A percentile compares a stretch with the other conserved stretches of the same genome.
Evolutionary conservation across 2,113 vertebrate genomes (phyloP).

Genomic region (Oophaga pumilio): DNA sequence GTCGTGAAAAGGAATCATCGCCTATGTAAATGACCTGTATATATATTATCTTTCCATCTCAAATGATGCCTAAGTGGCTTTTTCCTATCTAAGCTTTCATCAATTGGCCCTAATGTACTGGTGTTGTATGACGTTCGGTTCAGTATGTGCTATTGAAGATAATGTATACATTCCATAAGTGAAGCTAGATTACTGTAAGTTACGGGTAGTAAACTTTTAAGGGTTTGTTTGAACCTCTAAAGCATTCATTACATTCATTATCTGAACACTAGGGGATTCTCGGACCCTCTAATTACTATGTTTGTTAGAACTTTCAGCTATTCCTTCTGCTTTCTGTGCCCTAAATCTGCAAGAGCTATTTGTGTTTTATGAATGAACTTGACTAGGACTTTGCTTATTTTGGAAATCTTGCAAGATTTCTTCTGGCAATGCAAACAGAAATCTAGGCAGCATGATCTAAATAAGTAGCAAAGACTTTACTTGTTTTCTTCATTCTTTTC

Average conservation of each 20-base stretch:
- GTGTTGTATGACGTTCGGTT: slow-evolving; percentile 15
- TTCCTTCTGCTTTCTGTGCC: slow-evolving; percentile 5
- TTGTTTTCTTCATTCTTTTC: background rate
- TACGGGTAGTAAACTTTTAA: background rate
- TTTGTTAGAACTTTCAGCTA: slow-evolving; percentile 21
- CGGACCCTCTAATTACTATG: slow-evolving; percentile 6
- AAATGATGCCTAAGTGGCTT: background rate
- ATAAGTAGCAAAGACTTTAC: slow-evolving; percentile 11
- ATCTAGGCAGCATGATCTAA: slow-evolving; percentile 37
- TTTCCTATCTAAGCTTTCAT: background rate
- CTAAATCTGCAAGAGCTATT: slow-evolving; percentile 35
- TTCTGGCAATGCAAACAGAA: slow-evolving; percentile 41
- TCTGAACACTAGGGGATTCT: background rate
- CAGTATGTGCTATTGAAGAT: background rate
- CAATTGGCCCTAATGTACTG: background rate
- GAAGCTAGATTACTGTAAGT: slow-evolving; percentile 3
- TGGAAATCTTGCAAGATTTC: slow-evolving; percentile 46
- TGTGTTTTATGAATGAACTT: slow-evolving; percentile 53
- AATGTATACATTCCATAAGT: slow-evolving; percentile 27
- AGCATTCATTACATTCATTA: slow-evolving; percentile 24
- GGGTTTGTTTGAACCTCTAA: background rate
- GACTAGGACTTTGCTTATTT: slow-evolving; percentile 38
- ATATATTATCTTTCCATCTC: background rate
- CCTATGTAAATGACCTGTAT: background rate
- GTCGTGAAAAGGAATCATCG: background rate